Conservation (phyloP, 2,888 invertebrate genomes). For the Cheilosia pagana region DNA sequence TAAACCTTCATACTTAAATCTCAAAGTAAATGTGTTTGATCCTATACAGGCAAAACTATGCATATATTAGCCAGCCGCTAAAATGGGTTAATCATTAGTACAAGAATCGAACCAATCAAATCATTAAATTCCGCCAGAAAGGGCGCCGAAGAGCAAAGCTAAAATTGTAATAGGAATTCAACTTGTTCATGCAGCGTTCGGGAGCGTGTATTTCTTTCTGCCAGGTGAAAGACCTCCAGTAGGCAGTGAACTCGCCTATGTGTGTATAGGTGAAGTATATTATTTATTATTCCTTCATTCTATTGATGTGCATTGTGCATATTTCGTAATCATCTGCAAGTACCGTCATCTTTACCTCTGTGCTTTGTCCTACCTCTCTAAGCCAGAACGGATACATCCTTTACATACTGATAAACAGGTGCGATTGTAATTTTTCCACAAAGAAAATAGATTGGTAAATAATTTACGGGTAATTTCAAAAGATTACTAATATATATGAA, state of each 20-base stretch:
- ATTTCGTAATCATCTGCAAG: conserved; percentile 21
- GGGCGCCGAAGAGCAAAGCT: conserved; percentile 20
- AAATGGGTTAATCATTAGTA: too few relatives aligned
- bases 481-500: conserved; percentile 49
- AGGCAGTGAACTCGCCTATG: too few relatives aligned
- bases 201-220: background rate
- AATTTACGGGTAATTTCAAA: conserved; percentile 44
- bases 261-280: conserved; percentile 7
- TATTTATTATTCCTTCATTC: conserved; percentile 3
- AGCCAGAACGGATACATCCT: background rate
- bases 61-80: too few relatives aligned
- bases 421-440: conserved; percentile 31
- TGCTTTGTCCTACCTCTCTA: background rate
- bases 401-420: conserved; percentile 38
- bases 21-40: too few relatives aligned
- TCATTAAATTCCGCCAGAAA: background rate
- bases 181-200: conserved; percentile 9
- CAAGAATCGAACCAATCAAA: too few relatives aligned
- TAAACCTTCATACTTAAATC: too few relatives aligned
- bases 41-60: too few relatives aligned
- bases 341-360: conserved; percentile 27
- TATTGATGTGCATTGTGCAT: conserved; percentile 2
- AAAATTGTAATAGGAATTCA: conserved; percentile 58
- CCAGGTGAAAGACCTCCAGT: conserved; percentile 55
- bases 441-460: conserved; percentile 21